Base-by-base conservation (phyloP, 2,797 vertebrate species). In the Cynopterus sphinx region DNA sequence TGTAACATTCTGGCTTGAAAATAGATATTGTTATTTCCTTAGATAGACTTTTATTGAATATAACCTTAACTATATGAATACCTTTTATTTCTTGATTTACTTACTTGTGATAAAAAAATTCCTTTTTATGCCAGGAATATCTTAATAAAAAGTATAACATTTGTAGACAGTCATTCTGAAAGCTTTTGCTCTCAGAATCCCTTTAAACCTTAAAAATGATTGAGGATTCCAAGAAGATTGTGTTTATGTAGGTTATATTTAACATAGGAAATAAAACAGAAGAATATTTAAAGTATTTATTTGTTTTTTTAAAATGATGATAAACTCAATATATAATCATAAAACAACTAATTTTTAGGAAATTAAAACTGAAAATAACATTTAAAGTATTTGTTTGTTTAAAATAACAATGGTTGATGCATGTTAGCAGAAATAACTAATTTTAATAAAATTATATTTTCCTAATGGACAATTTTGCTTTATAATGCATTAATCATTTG, bases 371-470 rank as follows among this genome's bases (percentile, higher is more conserved):
- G 3, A 49, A 89, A 79, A 33, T 33, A 68, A 24, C 65, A 87
- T 24, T 33, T 43, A 82, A 93, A 74, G 51, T 28, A 41, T 49
- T 87, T 84, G 21, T 79, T 90, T 96, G n/a, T 63, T 75, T 94
- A 82, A 92, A 79, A 73, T 36, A 61, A 46, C 26, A 63, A 74
- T 65, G 67, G 7, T 78, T 26, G 82, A 61, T 51, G 33, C 0
- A 46, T 49, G 57, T 24, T 94, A 82, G 13, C 59, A 55, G 74
- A 61, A 81, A 41, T 67, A 73, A 84, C 22, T 46, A 41, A 46
- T 82, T 83, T 93, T 78, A 75, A 36, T 94, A 41, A 90, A 95
- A 74, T 73, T 88, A 51, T 51, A 61, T 78, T 91, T 79, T 91
- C 21, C 21, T 82, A 77, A 74, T 61, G 31, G 61, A 36, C 70